These are phyloP conservation scores for Pangasius krempfi DNA, from an alignment of 2,797 vertebrate genomes.

Conservation along the genomic window DNA sequence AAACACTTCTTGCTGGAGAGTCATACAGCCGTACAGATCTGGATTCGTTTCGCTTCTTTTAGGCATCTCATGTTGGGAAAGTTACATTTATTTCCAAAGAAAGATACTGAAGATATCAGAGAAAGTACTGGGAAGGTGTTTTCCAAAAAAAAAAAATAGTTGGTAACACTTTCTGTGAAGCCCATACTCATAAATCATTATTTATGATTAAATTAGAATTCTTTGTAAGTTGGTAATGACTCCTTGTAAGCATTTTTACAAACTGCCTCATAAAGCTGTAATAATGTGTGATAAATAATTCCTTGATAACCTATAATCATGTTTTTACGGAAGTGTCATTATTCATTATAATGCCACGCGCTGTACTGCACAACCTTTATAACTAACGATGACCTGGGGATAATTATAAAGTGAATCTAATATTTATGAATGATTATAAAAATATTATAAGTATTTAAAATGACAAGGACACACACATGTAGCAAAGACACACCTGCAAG, in stretches of 20 bases:
- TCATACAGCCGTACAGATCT: not conserved
- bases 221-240: not conserved
- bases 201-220: not conserved
- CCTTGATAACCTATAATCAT: not conserved
- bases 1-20: not conserved
- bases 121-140: not conserved
- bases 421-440: not conserved
- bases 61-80: not conserved
- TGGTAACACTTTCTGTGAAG: not conserved
- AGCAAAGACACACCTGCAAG: not conserved
- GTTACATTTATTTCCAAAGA: not conserved
- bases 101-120: not conserved
- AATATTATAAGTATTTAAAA: not conserved
- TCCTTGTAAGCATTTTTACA: not conserved
- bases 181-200: not conserved
- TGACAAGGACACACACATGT: not conserved
- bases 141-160: not conserved
- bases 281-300: not conserved
- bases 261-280: not conserved
- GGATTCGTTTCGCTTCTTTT: not conserved
- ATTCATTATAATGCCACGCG: not conserved
- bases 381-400: not conserved
- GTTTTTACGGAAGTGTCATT: not conserved
- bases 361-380: not conserved
- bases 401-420: not conserved